Percentiles rank a stretch among this genome's conserved stretches.
Conservation (phyloP, 2,888 invertebrate genomes). For the Tetragonisca angustula region DNA sequence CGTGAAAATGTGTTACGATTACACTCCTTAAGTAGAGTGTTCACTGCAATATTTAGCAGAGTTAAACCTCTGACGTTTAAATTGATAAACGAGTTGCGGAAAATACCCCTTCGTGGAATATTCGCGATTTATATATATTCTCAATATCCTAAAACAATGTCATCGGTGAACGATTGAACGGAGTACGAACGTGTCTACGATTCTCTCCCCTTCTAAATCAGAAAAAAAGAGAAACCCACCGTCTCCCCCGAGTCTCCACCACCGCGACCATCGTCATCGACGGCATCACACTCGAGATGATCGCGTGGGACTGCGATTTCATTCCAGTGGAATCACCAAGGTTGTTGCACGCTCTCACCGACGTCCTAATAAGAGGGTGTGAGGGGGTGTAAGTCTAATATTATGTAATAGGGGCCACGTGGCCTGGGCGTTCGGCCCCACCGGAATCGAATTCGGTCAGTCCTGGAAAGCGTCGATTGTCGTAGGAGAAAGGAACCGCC, state of each 20-base stretch:
- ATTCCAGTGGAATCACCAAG: constrained; percentile 17
- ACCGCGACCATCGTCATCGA: constrained; percentile 47
- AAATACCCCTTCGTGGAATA: too few relatives aligned
- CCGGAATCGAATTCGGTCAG: constrained; percentile 60
- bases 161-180: too few relatives aligned
- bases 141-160: too few relatives aligned
- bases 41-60: too few relatives aligned
- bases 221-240: constrained; percentile 25
- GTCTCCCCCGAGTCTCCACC: background rate
- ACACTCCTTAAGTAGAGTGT: too few relatives aligned
- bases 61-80: too few relatives aligned
- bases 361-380: constrained; percentile 32
- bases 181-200: background rate
- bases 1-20: too few relatives aligned
- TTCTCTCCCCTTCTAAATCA: background rate
- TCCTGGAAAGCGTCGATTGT: constrained; percentile 52
- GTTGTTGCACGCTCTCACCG: background rate
- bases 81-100: too few relatives aligned
- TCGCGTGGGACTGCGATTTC: constrained; percentile 61
- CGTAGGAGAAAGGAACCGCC: constrained; percentile 44
- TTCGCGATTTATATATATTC: too few relatives aligned
- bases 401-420: constrained; percentile 74
- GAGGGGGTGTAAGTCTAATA: constrained; percentile 66
- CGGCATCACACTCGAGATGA: constrained; percentile 67
- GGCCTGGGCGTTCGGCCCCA: constrained; percentile 50